A percentile compares a stretch with the other conserved stretches of the same genome.
Conservation (phyloP, 2,888 invertebrate species). For the Euplexia lucipara region DNA sequence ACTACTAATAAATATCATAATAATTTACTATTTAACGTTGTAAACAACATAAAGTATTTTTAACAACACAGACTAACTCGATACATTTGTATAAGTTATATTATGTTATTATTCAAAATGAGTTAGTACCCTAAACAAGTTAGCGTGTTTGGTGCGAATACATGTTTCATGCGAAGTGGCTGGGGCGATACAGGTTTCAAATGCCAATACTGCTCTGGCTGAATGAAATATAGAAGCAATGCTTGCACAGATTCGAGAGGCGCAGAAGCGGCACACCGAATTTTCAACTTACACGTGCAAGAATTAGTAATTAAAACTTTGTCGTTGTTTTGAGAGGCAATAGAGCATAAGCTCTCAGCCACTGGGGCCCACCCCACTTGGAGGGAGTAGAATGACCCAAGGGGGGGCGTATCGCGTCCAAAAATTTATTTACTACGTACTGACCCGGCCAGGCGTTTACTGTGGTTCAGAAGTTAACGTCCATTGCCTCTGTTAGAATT, state of each 20-base stretch:
- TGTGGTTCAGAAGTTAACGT: too few species aligned
- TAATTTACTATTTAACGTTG: background rate
- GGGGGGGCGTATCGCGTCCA: too few species aligned
- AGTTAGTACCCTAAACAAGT: slow-evolving; percentile 65
- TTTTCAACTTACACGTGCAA: slow-evolving; percentile 17
- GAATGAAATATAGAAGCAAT: slow-evolving; percentile 82
- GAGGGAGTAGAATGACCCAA: too few species aligned
- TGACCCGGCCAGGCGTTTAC: too few species aligned
- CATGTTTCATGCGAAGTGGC: slow-evolving; percentile 74
- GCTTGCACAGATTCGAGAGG: slow-evolving; percentile 66
- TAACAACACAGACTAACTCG: slow-evolving; percentile 31
- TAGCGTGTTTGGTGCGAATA: slow-evolving; percentile 71
- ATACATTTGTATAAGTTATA: slow-evolving; percentile 36
- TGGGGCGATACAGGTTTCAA: slow-evolving; percentile 78
- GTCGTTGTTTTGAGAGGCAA: background rate
- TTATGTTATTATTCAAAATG: slow-evolving; percentile 59
- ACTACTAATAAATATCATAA: too few species aligned
- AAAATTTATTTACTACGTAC: too few species aligned
- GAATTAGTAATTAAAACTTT: slow-evolving; percentile 37
- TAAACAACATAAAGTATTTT: slow-evolving; percentile 18
- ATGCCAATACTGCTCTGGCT: slow-evolving; percentile 82
- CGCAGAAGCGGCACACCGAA: slow-evolving; percentile 55
- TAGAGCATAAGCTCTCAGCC: too few species aligned
- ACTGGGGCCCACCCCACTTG: too few species aligned
- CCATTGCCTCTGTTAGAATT: too few species aligned